These are phyloP conservation scores for Apostichopus leukothele DNA, from an alignment of 53 echinoderm and acorn worm species.

Conservation along the genomic window DNA sequence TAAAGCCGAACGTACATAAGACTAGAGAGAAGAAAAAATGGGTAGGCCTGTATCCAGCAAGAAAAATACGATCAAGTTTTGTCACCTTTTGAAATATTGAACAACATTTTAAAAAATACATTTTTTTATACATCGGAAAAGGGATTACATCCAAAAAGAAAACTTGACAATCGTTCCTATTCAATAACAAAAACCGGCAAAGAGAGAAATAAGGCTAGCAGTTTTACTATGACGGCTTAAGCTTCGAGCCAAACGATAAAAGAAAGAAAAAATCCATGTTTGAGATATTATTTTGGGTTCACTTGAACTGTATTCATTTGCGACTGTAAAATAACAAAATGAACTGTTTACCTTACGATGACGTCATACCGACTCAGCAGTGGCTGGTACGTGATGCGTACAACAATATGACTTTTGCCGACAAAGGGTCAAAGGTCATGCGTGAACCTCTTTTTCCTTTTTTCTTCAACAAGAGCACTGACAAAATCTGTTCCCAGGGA, in stretches of 20 bases:
- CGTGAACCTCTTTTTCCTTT: background rate
- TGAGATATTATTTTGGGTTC: conserved; percentile 19
- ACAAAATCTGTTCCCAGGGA: conserved; percentile 19
- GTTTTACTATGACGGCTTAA: background rate
- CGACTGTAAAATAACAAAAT: conserved; percentile 45
- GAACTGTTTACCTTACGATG: conserved; percentile 12
- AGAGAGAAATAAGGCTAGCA: background rate
- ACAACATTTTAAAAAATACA: conserved; percentile 11
- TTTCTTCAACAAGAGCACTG: background rate
- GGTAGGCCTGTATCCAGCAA: background rate
- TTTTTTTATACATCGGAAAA: conserved; percentile 3
- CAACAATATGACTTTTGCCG: background rate
- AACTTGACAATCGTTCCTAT: conserved; percentile 13
- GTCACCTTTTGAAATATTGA: conserved; percentile 8
- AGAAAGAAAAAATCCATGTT: background rate
- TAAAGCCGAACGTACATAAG: background rate
- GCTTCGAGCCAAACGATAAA: conserved; percentile 6
- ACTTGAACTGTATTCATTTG: conserved; percentile 25
- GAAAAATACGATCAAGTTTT: conserved; percentile 22
- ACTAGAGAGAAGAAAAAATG: background rate
- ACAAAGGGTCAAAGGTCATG: conserved; percentile 9
- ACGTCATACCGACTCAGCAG: background rate
- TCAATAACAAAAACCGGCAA: conserved; percentile 17
- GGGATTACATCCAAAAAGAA: conserved; percentile 39
- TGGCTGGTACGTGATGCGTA: background rate